phyloP scores from a whole-genome alignment of 2,797 vertebrate species.

The Apodemus agrarius region DNA sequence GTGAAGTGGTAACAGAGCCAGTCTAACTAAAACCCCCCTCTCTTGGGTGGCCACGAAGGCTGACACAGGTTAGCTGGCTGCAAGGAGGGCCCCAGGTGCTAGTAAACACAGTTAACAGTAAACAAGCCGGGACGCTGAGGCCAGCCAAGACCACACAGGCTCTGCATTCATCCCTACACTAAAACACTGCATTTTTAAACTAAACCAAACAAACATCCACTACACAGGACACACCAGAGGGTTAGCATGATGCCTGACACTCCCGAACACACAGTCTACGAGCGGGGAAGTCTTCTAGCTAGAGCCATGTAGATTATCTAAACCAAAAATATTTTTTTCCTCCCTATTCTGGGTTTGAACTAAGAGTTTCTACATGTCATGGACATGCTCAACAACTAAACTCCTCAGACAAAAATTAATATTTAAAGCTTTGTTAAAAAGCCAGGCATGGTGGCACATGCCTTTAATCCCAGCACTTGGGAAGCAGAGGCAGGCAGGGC shows the following conservation, averaged over 20 bases:
- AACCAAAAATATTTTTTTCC: constrained; percentile 53
- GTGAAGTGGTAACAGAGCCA: neutral
- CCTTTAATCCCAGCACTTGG: neutral
- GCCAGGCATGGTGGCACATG: neutral
- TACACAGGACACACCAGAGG: constrained; percentile 25
- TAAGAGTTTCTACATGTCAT: neutral
- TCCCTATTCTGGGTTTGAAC: neutral
- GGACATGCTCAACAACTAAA: neutral
- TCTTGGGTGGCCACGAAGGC: neutral
- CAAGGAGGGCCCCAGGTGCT: neutral
- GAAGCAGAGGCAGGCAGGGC: neutral
- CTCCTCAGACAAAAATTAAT: neutral
- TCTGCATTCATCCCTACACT: neutral
- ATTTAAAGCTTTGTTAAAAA: constrained; percentile 8
- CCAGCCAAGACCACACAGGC: neutral
- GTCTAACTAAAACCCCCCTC: neutral
- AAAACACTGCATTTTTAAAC: constrained; percentile 41
- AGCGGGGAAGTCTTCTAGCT: constrained; percentile 10
- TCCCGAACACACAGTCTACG: constrained; percentile 76
- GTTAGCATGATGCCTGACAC: constrained; percentile 40
- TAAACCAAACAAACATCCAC: constrained; percentile 57
- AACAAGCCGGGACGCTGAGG: neutral
- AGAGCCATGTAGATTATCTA: constrained; percentile 55
- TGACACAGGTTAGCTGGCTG: neutral
- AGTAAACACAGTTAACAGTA: neutral